These are phyloP conservation scores for Drosophila kokeensis DNA, from an alignment of 2,888 invertebrate genomes.

Conservation along the genomic window DNA sequence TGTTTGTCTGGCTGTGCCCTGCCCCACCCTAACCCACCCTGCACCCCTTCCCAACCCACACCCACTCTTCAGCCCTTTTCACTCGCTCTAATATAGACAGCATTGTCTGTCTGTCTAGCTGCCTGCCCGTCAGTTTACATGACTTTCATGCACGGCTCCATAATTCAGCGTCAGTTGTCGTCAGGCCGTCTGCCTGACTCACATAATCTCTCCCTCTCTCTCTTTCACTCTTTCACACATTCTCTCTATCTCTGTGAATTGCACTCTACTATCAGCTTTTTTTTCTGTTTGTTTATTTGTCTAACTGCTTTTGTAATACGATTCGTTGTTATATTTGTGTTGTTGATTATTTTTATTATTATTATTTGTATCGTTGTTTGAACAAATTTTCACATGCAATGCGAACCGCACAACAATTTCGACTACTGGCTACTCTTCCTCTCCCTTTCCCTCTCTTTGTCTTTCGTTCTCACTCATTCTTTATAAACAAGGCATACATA, in stretches of 20 bases:
- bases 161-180: slow-evolving; percentile 65
- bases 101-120: slow-evolving; percentile 32
- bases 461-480: background rate
- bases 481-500: slow-evolving; percentile 8
- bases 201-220: background rate
- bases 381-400: slow-evolving; percentile 78
- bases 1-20: slow-evolving; percentile 64
- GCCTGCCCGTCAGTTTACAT: slow-evolving; percentile 62
- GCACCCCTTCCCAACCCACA: background rate
- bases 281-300: slow-evolving; percentile 63
- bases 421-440: background rate
- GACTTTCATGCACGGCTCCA: slow-evolving; percentile 60
- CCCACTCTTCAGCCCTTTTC: slow-evolving; percentile 19
- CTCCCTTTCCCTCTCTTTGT: background rate
- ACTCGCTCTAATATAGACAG: slow-evolving; percentile 23
- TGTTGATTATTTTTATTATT: slow-evolving; percentile 78
- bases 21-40: background rate
- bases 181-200: slow-evolving; percentile 67
- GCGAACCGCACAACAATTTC: slow-evolving; percentile 14
- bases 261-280: slow-evolving; percentile 23
- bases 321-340: slow-evolving; percentile 69
- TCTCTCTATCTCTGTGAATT: background rate
- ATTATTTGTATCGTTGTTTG: slow-evolving; percentile 68
- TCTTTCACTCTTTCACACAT: background rate
- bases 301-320: slow-evolving; percentile 78